Conservation (phyloP, 2,888 invertebrate species). For the Lingula anatina region DNA sequence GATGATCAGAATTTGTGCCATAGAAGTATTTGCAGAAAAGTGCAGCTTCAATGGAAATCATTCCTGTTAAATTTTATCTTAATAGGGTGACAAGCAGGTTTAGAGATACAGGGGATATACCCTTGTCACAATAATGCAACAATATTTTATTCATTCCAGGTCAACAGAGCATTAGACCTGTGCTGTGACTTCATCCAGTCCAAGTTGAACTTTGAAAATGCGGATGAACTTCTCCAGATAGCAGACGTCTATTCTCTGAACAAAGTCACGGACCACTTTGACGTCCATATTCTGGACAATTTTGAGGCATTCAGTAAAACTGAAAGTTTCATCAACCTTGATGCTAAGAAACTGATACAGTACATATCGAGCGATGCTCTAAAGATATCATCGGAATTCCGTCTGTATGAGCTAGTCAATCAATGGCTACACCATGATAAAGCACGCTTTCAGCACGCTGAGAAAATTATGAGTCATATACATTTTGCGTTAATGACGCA, state of each 20-base stretch:
- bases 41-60: too few species aligned
- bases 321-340: conserved; percentile 36
- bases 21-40: too few species aligned
- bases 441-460: conserved; percentile 22
- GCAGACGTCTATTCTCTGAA: conserved; percentile 46
- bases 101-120: too few species aligned
- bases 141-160: conserved; percentile 13
- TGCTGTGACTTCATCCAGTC: conserved; percentile 48
- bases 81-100: too few species aligned
- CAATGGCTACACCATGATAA: conserved; percentile 37
- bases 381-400: conserved; percentile 32
- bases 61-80: too few species aligned
- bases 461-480: conserved; percentile 31
- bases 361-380: conserved; percentile 35
- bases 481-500: conserved; percentile 46
- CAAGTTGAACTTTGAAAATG: conserved; percentile 44
- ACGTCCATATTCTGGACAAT: conserved; percentile 38
- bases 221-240: conserved; percentile 43
- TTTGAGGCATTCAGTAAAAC: conserved; percentile 43
- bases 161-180: conserved; percentile 41
- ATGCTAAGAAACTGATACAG: conserved; percentile 24
- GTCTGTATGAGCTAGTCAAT: conserved; percentile 35
- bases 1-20: too few species aligned
- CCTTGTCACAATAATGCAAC: too few species aligned
- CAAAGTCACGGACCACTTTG: conserved; percentile 37